Base-by-base conservation (phyloP, 1,140 invertebrate genomes). In the Leptopilina clavipes region DNA sequence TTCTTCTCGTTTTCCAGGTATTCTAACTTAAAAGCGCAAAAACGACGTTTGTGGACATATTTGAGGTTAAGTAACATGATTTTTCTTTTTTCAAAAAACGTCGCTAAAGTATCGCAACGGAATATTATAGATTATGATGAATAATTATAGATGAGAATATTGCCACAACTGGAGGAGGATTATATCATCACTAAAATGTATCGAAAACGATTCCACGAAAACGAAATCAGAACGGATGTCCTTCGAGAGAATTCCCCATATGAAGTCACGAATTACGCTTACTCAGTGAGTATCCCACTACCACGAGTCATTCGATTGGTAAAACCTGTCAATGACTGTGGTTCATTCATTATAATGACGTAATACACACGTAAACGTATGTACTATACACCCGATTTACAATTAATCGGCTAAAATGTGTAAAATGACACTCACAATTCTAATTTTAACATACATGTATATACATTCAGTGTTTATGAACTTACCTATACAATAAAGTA, bases 311-410 rank as follows among this genome's bases (percentile, higher is more conserved):
- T 22, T 65, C 3, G 59, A 65, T 37, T 31, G 22, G 59, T 65
- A n/a, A 65, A 65, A 65, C 59, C 31, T 37, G 10, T 31, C 59
- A 65, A 65, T 65, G 59, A 37, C 19, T 12, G n/a, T n/a, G 59
- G 59, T 65, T 65, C 59, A 65, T 65, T 65, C 25, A 65, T 12
- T 31, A 22, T n/a, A 31, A 65, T 65, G 25, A 65, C 59, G 59
- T 31, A 45, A 12, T 45, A 17, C 7, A 17, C 48, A n/a, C n/a
- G n/a, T n/a, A 7, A 65, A n/a, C 19, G 22, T 65, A 65, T n/a
- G n/a, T 22, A 14, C 25, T 31, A 31, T 5, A 65, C 56, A 12
- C 19, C 11, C 2, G 56, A 65, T 9, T 25, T 22, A 11, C 14
- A 65, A 65, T 65, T 65, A 65, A 65, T 37, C 12, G 25, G 25